Percentiles rank a stretch among this genome's conserved stretches.
Conservation (phyloP, 2,888 invertebrate species). For the Gortyna flavago region DNA sequence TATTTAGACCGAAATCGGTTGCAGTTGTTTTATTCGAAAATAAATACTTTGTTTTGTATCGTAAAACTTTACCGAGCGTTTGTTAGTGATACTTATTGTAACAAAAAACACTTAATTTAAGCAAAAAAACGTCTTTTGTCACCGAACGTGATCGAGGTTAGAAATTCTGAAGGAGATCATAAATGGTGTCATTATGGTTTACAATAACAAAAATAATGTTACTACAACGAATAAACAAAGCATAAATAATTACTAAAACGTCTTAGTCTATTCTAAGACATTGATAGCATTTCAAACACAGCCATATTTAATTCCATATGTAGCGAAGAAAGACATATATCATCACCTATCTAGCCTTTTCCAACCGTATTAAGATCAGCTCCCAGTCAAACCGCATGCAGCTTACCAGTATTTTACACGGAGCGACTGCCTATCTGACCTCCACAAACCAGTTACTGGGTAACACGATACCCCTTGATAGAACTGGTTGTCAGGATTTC, state of each 20-base stretch:
- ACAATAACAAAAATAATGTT: conserved; percentile 87
- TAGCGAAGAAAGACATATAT: not conserved
- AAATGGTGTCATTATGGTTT: conserved; percentile 61
- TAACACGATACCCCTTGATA: not conserved
- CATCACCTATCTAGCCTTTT: not conserved
- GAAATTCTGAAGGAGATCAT: not conserved
- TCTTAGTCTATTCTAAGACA: not conserved
- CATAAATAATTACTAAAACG: not conserved
- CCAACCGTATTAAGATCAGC: not conserved
- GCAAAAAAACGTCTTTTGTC: not conserved
- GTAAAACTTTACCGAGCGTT: conserved; percentile 41
- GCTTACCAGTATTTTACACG: not conserved
- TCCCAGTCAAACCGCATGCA: not conserved
- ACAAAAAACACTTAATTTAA: not conserved
- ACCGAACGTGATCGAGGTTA: not conserved
- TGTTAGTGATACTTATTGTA: conserved; percentile 10
- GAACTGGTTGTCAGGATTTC: not conserved
- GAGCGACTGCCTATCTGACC: not conserved
- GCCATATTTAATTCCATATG: conserved; percentile 1
- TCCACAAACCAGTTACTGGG: not conserved
- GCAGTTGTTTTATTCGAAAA: not conserved
- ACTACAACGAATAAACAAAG: not conserved
- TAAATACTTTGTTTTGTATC: not conserved
- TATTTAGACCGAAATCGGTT: not conserved
- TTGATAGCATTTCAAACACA: not conserved